Base-by-base conservation (phyloP, 2,888 invertebrate genomes). In the Tridacna gigas region DNA sequence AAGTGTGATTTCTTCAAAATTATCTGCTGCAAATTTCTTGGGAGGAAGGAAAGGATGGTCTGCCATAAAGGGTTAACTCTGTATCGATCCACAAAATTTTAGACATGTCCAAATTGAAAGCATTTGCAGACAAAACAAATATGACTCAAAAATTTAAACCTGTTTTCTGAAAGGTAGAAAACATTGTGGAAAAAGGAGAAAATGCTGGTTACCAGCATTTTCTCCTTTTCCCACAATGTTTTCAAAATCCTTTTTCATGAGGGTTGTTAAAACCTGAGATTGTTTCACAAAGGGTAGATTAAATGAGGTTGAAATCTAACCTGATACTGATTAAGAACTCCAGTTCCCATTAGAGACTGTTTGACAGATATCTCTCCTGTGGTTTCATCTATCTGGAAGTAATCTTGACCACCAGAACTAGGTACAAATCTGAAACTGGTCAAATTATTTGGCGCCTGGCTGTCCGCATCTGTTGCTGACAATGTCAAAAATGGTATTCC, bases 391-490 rank as follows among this genome's bases (percentile, higher is more conserved):
- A 93, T 88, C 18, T 74, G 74, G 78, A 92, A 93, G 67, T 82
- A 86, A 22, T 84, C 81, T 48, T 80, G 80, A n/a, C 80, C 80
- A 18, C 45, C 48, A 26, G 66, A 84, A 5, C 37, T 61, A 4
- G 22, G 20, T 2, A 63, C 56, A 28, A 85, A 86, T 48, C 74
- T 28, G 80, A 77, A 93, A 56, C 79, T 86, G 9, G 89, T 82
- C 11, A 73, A 77, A 67, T 91, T 91, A 79, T 90, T 91, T 12
- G 92, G 92, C 18, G 81, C 47, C 56, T 75, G 79, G 7, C 26
- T 76, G 83, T 94, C 94, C 11, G 20, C 65, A 82, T 94, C 94
- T 11, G 79, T 77, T 11, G 91, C 92, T 56, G 65, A 69, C 22
- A 90, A 48, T 15, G 71, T 61, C 48, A 77, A 45, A 56, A 88